Evolutionary conservation across 1,140 invertebrate species (phyloP).

Genomic region (Cherax destructor): DNA sequence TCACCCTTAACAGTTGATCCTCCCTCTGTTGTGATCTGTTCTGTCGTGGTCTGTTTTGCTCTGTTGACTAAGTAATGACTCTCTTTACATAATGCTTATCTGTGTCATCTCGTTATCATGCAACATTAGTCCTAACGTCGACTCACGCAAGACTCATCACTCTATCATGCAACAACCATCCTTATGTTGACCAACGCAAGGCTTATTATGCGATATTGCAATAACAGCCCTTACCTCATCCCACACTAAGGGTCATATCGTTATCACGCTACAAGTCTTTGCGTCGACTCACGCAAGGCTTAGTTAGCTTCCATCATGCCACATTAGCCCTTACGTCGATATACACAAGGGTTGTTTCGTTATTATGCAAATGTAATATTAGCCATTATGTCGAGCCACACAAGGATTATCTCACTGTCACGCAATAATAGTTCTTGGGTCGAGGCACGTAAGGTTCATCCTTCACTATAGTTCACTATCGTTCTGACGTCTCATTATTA

Average conservation of each 20-base stretch:
- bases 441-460: constrained; percentile 1
- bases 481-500: constrained; percentile 21
- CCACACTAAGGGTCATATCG: not conserved
- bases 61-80: not conserved
- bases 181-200: constrained; percentile 1
- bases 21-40: not conserved
- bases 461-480: constrained; percentile 5
- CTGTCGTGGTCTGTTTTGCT: no score
- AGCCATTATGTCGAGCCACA: not conserved
- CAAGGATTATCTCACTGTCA: not conserved
- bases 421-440: not conserved
- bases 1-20: no score
- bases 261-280: not conserved
- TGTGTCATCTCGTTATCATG: not conserved
- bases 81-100: not conserved
- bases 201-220: not conserved
- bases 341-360: not conserved
- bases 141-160: constrained; percentile 1
- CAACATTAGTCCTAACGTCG: not conserved
- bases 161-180: not conserved
- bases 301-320: not conserved
- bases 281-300: constrained; percentile 3
- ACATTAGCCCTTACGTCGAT: not conserved
- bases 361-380: not conserved
- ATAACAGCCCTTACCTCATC: not conserved